Evolutionary conservation across 2,888 invertebrate genomes (phyloP).

Genomic region (Cephalotes varians): DNA sequence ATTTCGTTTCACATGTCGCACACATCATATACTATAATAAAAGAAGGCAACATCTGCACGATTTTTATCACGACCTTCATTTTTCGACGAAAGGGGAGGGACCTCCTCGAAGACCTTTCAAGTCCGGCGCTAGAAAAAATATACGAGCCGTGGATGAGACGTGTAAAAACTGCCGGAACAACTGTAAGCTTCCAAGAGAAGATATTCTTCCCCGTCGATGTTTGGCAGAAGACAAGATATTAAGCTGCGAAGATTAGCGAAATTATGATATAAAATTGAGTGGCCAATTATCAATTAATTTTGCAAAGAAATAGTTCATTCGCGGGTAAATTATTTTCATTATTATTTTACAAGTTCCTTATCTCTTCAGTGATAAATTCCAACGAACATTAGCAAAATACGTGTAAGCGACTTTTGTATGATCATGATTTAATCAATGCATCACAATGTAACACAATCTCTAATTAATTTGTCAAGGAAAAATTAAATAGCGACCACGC

Average conservation of each 20-base stretch:
- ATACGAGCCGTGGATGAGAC: slow-evolving; percentile 3
- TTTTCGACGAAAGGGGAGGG: slow-evolving; percentile 6
- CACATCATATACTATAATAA: background rate
- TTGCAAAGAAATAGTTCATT: background rate
- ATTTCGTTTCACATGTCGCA: slow-evolving; percentile 4
- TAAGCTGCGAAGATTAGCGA: background rate
- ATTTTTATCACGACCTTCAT: background rate
- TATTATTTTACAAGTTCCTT: background rate
- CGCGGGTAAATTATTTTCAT: background rate
- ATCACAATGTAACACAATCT: background rate
- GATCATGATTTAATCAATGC: slow-evolving; percentile 9
- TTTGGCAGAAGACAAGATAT: background rate
- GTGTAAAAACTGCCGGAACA: slow-evolving; percentile 61
- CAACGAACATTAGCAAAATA: background rate
- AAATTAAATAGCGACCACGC: background rate
- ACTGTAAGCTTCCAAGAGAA: background rate
- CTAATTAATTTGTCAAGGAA: background rate
- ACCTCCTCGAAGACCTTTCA: slow-evolving; percentile 31
- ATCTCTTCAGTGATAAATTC: background rate
- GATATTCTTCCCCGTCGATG: background rate
- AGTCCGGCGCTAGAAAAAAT: slow-evolving; percentile 38
- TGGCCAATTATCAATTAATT: background rate
- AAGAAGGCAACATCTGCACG: slow-evolving; percentile 14
- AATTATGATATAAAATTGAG: background rate
- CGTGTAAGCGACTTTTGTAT: background rate